Evolutionary conservation across 2,888 invertebrate genomes (phyloP).

Genomic region (Chymomyza fuscimana): DNA sequence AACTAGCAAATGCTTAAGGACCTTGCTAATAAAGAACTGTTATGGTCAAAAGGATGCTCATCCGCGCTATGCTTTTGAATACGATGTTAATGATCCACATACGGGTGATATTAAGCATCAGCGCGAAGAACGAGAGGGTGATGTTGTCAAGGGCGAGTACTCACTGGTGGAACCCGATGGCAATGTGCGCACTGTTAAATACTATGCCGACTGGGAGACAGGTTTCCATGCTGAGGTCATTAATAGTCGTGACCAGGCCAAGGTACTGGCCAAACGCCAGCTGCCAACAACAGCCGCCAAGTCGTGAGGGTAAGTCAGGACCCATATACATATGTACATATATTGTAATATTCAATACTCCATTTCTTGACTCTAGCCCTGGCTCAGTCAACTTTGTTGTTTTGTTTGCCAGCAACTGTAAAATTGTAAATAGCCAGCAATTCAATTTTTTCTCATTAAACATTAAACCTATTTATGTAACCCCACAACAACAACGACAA

Average conservation of each 20-base stretch:
- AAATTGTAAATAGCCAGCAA: constrained; percentile 67
- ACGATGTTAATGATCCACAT: constrained; percentile 87
- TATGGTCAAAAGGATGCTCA: constrained; percentile 82
- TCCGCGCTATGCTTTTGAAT: constrained; percentile 87
- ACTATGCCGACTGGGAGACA: constrained; percentile 88
- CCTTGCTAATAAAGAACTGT: neutral
- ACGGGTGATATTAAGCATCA: constrained; percentile 88
- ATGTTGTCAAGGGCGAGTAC: constrained; percentile 86
- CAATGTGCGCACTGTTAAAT: constrained; percentile 87
- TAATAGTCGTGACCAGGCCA: constrained; percentile 82
- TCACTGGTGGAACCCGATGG: constrained; percentile 87
- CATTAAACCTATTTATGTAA: constrained; percentile 69
- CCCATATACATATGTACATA: neutral
- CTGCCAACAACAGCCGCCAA: constrained; percentile 59
- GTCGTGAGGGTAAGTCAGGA: constrained; percentile 43
- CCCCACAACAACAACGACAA: constrained; percentile 46
- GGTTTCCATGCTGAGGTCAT: constrained; percentile 88
- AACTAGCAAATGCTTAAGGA: neutral
- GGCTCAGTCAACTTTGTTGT: constrained; percentile 33
- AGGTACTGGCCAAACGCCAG: constrained; percentile 76
- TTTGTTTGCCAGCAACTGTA: constrained; percentile 20
- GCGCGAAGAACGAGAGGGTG: constrained; percentile 86
- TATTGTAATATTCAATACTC: neutral
- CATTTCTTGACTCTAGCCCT: neutral
- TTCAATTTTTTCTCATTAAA: constrained; percentile 65